Conservation (phyloP, 1,140 invertebrate genomes). For the Monochamus saltuarius region DNA sequence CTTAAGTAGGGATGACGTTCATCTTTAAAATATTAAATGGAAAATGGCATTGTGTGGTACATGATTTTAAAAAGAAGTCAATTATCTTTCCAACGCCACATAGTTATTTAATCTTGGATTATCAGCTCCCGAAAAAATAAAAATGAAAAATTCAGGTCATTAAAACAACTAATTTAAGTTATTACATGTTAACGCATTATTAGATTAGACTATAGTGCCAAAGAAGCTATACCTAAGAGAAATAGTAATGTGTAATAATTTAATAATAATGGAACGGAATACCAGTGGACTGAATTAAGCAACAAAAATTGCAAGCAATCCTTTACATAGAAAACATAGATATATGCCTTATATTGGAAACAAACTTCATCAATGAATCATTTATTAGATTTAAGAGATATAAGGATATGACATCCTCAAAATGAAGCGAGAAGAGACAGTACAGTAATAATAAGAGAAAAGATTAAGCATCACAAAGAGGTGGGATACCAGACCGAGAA, state of each 20-base stretch:
- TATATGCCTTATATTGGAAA: conserved; percentile 27
- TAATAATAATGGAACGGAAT: conserved; percentile 37
- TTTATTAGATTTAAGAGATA: conserved; percentile 32
- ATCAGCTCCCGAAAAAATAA: too few species aligned
- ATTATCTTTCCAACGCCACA: too few species aligned
- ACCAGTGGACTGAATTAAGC: conserved; percentile 30
- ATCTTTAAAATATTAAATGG: too few species aligned
- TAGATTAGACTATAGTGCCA: conserved; percentile 20
- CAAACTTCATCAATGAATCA: conserved; percentile 29
- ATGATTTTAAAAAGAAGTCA: too few species aligned
- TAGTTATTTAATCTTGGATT: too few species aligned
- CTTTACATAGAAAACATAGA: conserved; percentile 36
- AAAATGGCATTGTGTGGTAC: too few species aligned
- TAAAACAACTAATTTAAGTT: too few species aligned
- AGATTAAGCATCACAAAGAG: background rate
- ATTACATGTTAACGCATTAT: conserved; percentile 26
- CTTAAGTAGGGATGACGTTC: too few species aligned
- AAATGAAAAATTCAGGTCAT: too few species aligned
- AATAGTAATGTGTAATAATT: conserved; percentile 8
- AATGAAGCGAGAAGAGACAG: conserved; percentile 17
- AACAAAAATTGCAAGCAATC: conserved; percentile 33
- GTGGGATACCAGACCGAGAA: too few species aligned
- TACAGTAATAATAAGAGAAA: background rate
- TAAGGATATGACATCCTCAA: conserved; percentile 30
- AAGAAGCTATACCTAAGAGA: conserved; percentile 29